Evolutionary conservation across 1,140 invertebrate species (phyloP).

Genomic region (Caerostris darwini): DNA sequence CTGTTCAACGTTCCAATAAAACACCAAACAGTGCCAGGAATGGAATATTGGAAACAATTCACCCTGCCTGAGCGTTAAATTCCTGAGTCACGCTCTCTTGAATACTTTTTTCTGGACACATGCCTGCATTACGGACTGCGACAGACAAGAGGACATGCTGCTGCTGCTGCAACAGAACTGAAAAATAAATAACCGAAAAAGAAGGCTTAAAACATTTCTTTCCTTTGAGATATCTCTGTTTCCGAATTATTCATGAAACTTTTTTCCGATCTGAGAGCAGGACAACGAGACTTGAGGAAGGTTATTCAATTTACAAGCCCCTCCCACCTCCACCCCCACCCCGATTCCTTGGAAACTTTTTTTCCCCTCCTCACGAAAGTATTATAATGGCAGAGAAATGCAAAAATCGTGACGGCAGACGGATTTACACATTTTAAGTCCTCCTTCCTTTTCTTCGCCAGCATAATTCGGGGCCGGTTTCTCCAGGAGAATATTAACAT

Average conservation of each 20-base stretch:
- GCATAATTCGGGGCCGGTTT: constrained; percentile 27
- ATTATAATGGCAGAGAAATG: constrained; percentile 67
- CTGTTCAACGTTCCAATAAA: background rate
- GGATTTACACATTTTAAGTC: constrained; percentile 70
- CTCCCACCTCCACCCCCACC: too few species aligned
- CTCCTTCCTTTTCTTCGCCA: background rate
- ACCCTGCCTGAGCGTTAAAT: background rate
- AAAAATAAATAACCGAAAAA: background rate
- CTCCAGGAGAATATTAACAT: constrained; percentile 46
- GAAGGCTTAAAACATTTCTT: constrained; percentile 11
- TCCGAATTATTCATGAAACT: constrained; percentile 65
- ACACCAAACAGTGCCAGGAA: background rate
- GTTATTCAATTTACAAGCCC: constrained; percentile 70
- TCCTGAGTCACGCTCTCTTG: background rate
- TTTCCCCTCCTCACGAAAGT: constrained; percentile 26
- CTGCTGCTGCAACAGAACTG: background rate
- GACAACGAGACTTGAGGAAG: constrained; percentile 13
- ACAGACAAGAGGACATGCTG: background rate
- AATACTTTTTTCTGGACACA: background rate
- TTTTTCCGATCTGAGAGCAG: background rate
- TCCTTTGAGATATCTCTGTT: constrained; percentile 32
- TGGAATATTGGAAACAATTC: background rate
- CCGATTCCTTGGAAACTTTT: constrained; percentile 51
- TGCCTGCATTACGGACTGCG: background rate
- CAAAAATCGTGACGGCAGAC: constrained; percentile 43